Conservation (phyloP, 2,888 invertebrate species). For the Eurytoma adleriae region DNA sequence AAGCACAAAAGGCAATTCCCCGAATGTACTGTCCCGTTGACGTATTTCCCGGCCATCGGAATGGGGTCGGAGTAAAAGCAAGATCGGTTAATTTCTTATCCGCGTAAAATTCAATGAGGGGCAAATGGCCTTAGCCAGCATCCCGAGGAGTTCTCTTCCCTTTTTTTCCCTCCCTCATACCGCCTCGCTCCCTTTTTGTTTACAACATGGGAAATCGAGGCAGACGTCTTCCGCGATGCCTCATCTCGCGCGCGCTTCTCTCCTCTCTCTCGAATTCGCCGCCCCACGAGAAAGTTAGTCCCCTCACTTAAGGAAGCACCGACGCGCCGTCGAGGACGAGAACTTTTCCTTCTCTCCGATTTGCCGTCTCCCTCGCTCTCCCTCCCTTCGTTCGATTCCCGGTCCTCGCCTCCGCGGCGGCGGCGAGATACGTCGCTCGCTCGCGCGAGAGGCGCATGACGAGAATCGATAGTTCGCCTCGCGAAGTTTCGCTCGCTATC, state of each 20-base stretch:
- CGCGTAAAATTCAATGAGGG: constrained; percentile 20
- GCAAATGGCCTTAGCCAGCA: constrained; percentile 6
- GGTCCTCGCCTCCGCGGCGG: not conserved
- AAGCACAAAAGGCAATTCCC: too few species aligned
- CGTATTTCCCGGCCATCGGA: too few species aligned
- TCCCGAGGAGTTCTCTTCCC: not conserved
- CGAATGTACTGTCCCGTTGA: too few species aligned
- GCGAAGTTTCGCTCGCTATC: constrained; percentile 48
- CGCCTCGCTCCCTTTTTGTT: constrained; percentile 42
- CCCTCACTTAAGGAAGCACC: constrained; percentile 50
- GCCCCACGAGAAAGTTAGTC: constrained; percentile 45
- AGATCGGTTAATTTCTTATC: constrained; percentile 41
- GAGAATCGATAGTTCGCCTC: constrained; percentile 66
- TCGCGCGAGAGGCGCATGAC: constrained; percentile 30
- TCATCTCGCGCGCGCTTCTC: constrained; percentile 18
- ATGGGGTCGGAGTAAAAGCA: not conserved
- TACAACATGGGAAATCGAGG: constrained; percentile 51
- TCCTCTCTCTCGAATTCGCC: constrained; percentile 19
- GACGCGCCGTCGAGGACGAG: not conserved
- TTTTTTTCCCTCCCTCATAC: not conserved
- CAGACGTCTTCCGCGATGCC: constrained; percentile 40
- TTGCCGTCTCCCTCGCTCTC: constrained; percentile 17
- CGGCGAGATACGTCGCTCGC: constrained; percentile 43
- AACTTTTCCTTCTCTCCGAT: constrained; percentile 48
- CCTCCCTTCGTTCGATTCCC: not conserved